These are phyloP conservation scores for Henicopernis longicauda DNA, from an alignment of 2,113 vertebrate species.

Conservation along the genomic window DNA sequence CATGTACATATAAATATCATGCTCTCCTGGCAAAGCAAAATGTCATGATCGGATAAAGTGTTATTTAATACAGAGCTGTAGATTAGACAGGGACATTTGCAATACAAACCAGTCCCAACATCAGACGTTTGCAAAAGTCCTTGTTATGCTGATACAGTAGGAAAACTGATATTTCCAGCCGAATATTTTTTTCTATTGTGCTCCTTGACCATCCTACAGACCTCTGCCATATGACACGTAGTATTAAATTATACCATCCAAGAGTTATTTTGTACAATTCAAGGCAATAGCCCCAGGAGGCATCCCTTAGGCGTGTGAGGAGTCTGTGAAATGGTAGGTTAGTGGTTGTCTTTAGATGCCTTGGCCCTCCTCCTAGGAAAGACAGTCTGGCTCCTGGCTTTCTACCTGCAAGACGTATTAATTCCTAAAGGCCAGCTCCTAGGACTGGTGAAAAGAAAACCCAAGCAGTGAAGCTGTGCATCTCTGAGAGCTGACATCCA, in stretches of 20 bases:
- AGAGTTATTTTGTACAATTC: neutral
- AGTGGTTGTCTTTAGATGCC: neutral
- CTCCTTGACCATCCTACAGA: neutral
- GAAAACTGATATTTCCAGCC: conserved; percentile 1
- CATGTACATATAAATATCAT: neutral
- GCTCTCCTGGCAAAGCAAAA: neutral
- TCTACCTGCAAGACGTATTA: neutral
- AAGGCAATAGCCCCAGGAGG: neutral
- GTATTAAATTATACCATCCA: neutral
- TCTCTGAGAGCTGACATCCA: neutral
- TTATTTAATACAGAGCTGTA: neutral
- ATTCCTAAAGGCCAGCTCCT: neutral
- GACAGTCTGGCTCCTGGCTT: neutral
- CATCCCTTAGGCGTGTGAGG: neutral
- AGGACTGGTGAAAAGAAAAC: neutral
- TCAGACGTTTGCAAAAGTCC: neutral
- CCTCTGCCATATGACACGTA: neutral
- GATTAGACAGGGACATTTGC: neutral
- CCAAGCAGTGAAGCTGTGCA: neutral
- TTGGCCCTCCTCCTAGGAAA: neutral
- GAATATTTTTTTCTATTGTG: neutral
- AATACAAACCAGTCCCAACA: neutral
- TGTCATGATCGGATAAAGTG: neutral
- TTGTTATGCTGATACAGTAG: neutral
- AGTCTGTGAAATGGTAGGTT: neutral